These are phyloP conservation scores for Coryphaenoides rupestris DNA, from an alignment of 2,113 vertebrate genomes.

Conservation along the genomic window DNA sequence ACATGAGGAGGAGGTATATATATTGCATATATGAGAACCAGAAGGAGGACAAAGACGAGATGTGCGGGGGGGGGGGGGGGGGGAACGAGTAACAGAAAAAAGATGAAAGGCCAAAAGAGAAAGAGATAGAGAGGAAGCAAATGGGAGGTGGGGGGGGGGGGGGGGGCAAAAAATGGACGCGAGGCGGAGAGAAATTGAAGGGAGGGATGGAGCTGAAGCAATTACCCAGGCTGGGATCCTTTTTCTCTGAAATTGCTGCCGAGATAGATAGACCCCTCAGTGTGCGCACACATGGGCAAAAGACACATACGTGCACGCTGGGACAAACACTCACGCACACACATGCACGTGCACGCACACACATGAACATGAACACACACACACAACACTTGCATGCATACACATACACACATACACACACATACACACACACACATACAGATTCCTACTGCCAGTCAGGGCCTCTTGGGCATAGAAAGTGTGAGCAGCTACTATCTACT, in stretches of 20 bases:
- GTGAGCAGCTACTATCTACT: neutral
- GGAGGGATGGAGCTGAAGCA: conserved; percentile 57
- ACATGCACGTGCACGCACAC: conserved; percentile 2
- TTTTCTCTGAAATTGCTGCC: conserved; percentile 69
- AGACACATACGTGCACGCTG: conserved; percentile 5
- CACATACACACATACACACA: neutral
- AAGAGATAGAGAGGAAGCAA: conserved; percentile 3
- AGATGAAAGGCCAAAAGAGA: conserved; percentile 46
- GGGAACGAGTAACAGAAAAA: neutral
- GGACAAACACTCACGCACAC: conserved; percentile 10
- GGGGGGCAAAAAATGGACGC: neutral
- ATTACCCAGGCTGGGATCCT: conserved; percentile 71
- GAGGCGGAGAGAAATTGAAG: conserved; percentile 6
- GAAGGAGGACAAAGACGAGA: conserved; percentile 22
- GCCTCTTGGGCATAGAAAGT: neutral
- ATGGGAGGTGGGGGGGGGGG: neutral
- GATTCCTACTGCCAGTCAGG: neutral
- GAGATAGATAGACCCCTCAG: conserved; percentile 53
- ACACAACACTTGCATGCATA: conserved; percentile 13
- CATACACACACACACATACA: conserved; percentile 8
- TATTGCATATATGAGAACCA: conserved; percentile 22
- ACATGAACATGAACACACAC: neutral
- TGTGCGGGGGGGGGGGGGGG: neutral
- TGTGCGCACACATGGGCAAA: conserved; percentile 19
- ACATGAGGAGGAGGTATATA: no score